phyloP scores from a whole-genome alignment of 1,140 invertebrate species.

The Drosophila repleta region DNA sequence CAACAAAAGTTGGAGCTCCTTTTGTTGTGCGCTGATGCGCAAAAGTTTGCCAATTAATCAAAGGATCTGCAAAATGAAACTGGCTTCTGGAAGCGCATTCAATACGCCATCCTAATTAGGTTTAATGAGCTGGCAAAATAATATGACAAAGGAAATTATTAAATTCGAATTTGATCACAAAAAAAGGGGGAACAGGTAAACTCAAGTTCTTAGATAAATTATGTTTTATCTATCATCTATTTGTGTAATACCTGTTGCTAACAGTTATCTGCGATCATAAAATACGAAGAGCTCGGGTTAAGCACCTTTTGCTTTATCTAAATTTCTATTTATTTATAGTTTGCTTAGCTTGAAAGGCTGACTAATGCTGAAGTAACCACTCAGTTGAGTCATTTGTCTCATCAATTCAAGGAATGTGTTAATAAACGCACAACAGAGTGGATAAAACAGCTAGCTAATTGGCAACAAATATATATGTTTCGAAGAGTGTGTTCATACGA shows the following conservation, averaged over 20 bases:
- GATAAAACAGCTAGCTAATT: background rate
- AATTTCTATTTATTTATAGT: background rate
- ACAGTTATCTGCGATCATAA: background rate
- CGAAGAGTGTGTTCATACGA: background rate
- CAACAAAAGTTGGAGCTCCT: slow-evolving; percentile 9
- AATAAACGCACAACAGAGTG: slow-evolving; percentile 16
- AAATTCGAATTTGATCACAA: background rate
- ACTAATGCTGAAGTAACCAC: slow-evolving; percentile 19
- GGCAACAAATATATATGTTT: background rate
- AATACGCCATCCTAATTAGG: slow-evolving; percentile 42
- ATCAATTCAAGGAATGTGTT: slow-evolving; percentile 16
- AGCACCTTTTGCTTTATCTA: background rate
- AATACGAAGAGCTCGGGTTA: background rate
- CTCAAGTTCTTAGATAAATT: no score
- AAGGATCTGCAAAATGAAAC: slow-evolving; percentile 50
- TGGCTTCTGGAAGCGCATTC: slow-evolving; percentile 45
- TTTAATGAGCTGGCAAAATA: slow-evolving; percentile 46
- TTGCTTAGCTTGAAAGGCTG: background rate
- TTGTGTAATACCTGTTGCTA: no score
- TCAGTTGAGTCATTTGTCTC: slow-evolving; percentile 32
- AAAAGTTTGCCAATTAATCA: slow-evolving; percentile 54
- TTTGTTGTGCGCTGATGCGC: slow-evolving; percentile 34
- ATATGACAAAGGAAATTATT: slow-evolving; percentile 5
- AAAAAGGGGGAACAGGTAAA: background rate
- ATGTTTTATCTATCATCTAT: no score